Base-by-base conservation (phyloP, 2,888 invertebrate genomes). In the Apocheima hispidaria region DNA sequence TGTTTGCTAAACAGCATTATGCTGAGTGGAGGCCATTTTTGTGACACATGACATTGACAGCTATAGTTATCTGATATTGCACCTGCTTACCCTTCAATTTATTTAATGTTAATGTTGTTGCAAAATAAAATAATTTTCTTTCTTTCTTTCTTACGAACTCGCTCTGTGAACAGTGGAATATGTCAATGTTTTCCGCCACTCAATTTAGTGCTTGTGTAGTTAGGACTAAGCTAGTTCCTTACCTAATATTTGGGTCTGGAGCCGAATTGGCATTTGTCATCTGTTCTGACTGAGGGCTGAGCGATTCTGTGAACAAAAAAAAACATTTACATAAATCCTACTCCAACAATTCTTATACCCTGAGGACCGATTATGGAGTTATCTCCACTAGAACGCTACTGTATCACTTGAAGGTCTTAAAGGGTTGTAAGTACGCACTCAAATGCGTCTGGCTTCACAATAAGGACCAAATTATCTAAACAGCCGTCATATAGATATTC, bases 171-270 rank as follows among this genome's bases (percentile, higher is more conserved):
- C n/a, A n/a, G n/a, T n/a, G n/a, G n/a, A n/a, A n/a, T n/a, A n/a
- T n/a, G n/a, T n/a, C n/a, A n/a, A n/a, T n/a, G n/a, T n/a, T n/a
- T n/a, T n/a, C n/a, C n/a, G n/a, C n/a, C n/a, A n/a, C n/a, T n/a
- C n/a, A n/a, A n/a, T n/a, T n/a, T n/a, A n/a, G n/a, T n/a, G n/a
- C n/a, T n/a, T n/a, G n/a, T n/a, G n/a, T n/a, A n/a, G n/a, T n/a
- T n/a, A n/a, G n/a, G n/a, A n/a, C n/a, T n/a, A n/a, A n/a, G n/a
- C 4, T 12, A 44, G 2, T 9, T 3, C 20, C 46, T 72, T 79
- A 92, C 91, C 91, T 88, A 51, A 92, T 92, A 63, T 92, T 92
- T 1, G 92, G 92, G 38, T 92, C 92, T 12, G 91, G 90, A 1
- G 78, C 88, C 1, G 91, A 84, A 38, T 81, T 86, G 0, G 88